Base-by-base conservation (phyloP, 2,888 invertebrate species). In the Dolichomitus sp. region DNA sequence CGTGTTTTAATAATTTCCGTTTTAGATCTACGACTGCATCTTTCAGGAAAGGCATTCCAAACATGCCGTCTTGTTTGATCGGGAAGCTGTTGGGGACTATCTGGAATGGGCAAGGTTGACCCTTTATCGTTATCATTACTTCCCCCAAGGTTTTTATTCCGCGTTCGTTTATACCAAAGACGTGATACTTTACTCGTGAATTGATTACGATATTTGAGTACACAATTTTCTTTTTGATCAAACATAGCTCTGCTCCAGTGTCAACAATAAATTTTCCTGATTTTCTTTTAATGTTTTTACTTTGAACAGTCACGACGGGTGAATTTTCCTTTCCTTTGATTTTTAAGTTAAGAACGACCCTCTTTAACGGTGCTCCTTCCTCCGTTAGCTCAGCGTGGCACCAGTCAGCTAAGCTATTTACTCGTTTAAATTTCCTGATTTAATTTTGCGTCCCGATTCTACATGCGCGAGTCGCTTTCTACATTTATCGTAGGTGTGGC, bases 1-100 rank as follows among this genome's bases (percentile, higher is more conserved):
- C 63, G 23, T 63, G 63, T 9, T 42, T 23, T 63, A 63, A 11
- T 42, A 23, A 42, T 19, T 14, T 45, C 7, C 14, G 42, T 45
- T 65, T 45, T 27, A 65, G 12, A 45, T 65, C 65, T 27, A 65
- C 7, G 1, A 14, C 30, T 4, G 45, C 65, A 45, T 45, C 65
- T 65, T 65, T 65, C 45, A 65, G 14, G 40, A 63, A 63, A 17
- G 61, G 61, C 61, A 63, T 63, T n/a, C 61, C 61, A 40, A 63
- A 40, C 61, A 63, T 6, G n/a, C 61, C 37, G 61, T 37, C 37
- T 14, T 37, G 11, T 17, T 61, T 37, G n/a, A 61, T 61, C 6
- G 61, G 61, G 14, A 63, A 63, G 9, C 14, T 63, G 19, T 19
- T 17, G 0, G 61, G 40, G 1, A 63, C 61, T 40, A 63, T 17